Base-by-base conservation (phyloP, 2,888 invertebrate genomes). In the Rosalia funebris region DNA sequence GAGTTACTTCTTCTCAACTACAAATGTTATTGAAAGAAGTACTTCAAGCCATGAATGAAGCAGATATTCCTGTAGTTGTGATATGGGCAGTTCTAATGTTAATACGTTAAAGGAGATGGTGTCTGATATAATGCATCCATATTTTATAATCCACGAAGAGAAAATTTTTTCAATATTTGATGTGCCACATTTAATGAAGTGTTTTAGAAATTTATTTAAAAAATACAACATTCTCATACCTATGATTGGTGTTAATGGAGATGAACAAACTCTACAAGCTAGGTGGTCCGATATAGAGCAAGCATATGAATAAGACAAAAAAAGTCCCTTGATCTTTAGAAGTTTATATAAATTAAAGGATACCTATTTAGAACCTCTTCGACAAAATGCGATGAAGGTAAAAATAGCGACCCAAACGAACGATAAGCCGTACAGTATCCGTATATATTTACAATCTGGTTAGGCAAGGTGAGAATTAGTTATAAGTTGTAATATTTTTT, bases 351-450 rank as follows among this genome's bases (percentile, higher is more conserved):
- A 46, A 20, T 12, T 55, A 2, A 55, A 46, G 36, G 46, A 46
- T 15, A 15, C n/a, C 9, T 37, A 45, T 9, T 9, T 34, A n/a
- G 45, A 2, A 9, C 45, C 37, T 1, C 32, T 57, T 1, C 12
- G 34, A 11, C 34, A 36, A 34, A 36, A 9, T 12, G 44, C 55
- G 2, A 57, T 48, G 52, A 53, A 45, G 19, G 58, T 58, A 1
- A 52, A 45, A 12, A 37, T 58, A n/a, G 52, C 52, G 17, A 45
- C 52, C 11, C 58, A 58, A n/a, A 52, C n/a, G n/a, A n/a, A n/a
- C 25, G 10, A 3, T 59, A 20, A 58, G 58, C 11, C 54, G 44
- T 12, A 32, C 60, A 3, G 45, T 59, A 1, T 20, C 47, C 3
- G 42, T 47, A 11, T 60, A 37, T 47, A 2, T 54, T 5, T 55